These are phyloP conservation scores for Cactoblastis cactorum DNA, from an alignment of 2,888 invertebrate genomes.

Conservation along the genomic window DNA sequence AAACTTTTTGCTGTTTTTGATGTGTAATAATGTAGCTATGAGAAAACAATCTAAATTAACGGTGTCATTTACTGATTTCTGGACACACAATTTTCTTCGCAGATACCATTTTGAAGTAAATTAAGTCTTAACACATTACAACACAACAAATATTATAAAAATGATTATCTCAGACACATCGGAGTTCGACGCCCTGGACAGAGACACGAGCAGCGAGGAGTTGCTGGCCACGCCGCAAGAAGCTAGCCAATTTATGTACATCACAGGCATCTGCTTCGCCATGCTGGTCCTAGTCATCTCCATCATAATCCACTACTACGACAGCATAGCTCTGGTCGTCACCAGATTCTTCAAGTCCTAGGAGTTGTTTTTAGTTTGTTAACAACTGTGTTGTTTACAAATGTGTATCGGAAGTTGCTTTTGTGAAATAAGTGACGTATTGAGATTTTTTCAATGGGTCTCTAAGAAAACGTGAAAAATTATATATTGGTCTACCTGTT, in stretches of 20 bases:
- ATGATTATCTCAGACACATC: slow-evolving; percentile 59
- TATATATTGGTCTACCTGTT: too few relatives aligned
- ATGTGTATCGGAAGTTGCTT: too few relatives aligned
- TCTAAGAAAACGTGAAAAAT: too few relatives aligned
- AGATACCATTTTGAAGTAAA: neutral
- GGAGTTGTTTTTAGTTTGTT: neutral
- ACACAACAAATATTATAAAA: too few relatives aligned
- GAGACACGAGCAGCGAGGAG: slow-evolving; percentile 73
- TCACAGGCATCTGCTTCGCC: slow-evolving; percentile 81
- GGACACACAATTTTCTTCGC: neutral
- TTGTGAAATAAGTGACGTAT: too few relatives aligned
- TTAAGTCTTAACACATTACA: too few relatives aligned
- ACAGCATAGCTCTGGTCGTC: slow-evolving; percentile 47
- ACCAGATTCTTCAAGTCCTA: slow-evolving; percentile 45
- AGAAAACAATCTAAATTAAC: too few relatives aligned
- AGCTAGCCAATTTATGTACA: slow-evolving; percentile 80
- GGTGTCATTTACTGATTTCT: too few relatives aligned
- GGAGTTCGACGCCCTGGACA: slow-evolving; percentile 70
- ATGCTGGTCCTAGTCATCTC: slow-evolving; percentile 82
- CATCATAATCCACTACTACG: slow-evolving; percentile 80
- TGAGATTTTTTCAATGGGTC: too few relatives aligned
- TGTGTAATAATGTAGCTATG: too few relatives aligned
- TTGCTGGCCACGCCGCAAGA: slow-evolving; percentile 75
- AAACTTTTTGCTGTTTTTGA: too few relatives aligned
- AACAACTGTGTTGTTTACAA: too few relatives aligned